Evolutionary conservation across 2,888 invertebrate genomes (phyloP).

Genomic region (Drosophila atripex): DNA sequence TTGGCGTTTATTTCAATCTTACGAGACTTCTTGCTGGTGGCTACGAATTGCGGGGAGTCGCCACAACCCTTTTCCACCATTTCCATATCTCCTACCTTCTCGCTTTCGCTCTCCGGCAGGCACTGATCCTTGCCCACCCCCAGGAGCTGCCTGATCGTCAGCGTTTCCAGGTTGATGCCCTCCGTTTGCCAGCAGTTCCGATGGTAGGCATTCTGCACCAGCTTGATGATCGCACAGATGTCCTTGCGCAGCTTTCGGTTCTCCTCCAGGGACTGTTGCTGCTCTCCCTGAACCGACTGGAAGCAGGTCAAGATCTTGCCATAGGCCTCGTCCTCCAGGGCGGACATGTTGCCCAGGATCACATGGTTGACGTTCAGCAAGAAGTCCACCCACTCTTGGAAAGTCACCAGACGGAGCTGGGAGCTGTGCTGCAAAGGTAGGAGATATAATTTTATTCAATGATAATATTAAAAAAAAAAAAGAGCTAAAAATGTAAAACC

Average conservation of each 20-base stretch:
- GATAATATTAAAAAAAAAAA: neutral
- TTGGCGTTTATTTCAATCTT: neutral
- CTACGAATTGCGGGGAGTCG: neutral
- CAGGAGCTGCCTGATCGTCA: slow-evolving; percentile 82
- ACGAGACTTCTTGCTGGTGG: neutral
- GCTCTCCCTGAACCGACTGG: slow-evolving; percentile 57
- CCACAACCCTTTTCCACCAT: slow-evolving; percentile 1
- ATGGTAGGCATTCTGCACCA: slow-evolving; percentile 84
- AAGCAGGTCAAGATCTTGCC: slow-evolving; percentile 85
- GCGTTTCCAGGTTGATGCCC: slow-evolving; percentile 84
- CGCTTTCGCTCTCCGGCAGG: slow-evolving; percentile 55
- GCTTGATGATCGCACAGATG: slow-evolving; percentile 83
- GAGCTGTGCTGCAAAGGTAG: slow-evolving; percentile 30
- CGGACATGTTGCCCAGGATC: slow-evolving; percentile 86
- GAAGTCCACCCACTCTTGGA: slow-evolving; percentile 87
- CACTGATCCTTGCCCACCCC: slow-evolving; percentile 48
- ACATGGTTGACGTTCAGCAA: slow-evolving; percentile 86
- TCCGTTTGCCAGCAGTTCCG: slow-evolving; percentile 82
- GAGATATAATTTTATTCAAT: neutral
- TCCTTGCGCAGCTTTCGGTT: slow-evolving; percentile 77
- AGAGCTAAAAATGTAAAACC: neutral
- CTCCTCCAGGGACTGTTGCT: slow-evolving; percentile 61
- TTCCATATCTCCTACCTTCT: slow-evolving; percentile 56
- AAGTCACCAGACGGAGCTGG: slow-evolving; percentile 88
- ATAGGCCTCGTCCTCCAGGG: slow-evolving; percentile 87